A percentile compares a stretch with the other conserved stretches of the same genome.
Conservation (phyloP, 92 coral and sea anemone genomes). For the Epizoanthus stellaris region DNA sequence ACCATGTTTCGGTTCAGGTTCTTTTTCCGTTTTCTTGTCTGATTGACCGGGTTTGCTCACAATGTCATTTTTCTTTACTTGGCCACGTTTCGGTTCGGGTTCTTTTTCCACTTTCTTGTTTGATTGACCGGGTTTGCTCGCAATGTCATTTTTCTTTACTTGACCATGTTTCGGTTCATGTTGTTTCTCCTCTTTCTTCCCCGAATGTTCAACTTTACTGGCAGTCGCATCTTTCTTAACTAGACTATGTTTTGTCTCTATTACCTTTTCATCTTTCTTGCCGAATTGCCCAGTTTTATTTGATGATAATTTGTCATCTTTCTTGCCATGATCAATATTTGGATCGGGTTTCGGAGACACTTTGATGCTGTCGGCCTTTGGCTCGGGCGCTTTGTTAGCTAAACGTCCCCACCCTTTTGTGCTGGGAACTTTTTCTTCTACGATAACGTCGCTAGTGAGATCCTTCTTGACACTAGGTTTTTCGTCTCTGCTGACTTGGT, state of each 20-base stretch:
- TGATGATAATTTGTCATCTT: neutral
- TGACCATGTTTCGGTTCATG: neutral
- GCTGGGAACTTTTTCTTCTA: slow-evolving; percentile 22
- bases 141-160: neutral
- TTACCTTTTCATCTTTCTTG: slow-evolving; percentile 37
- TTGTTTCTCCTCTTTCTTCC: neutral
- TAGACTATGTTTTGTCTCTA: slow-evolving; percentile 28
- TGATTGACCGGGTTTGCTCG: neutral
- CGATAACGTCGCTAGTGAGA: slow-evolving; percentile 30
- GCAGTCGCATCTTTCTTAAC: neutral
- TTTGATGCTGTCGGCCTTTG: neutral
- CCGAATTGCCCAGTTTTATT: slow-evolving; percentile 1
- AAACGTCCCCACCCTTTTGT: slow-evolving; percentile 37
- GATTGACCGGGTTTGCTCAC: neutral
- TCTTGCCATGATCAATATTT: slow-evolving; percentile 1
- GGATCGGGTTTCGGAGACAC: slow-evolving; percentile 13
- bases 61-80: neutral
- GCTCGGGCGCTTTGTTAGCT: neutral
- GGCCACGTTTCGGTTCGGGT: neutral
- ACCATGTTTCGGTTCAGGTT: neutral
- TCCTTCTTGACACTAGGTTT: slow-evolving; percentile 16
- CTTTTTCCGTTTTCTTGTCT: neutral
- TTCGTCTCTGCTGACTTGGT: slow-evolving; percentile 30
- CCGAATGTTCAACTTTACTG: neutral
- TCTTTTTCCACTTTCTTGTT: neutral